Evolutionary conservation across 2,888 invertebrate genomes (phyloP).

Genomic region (Muscina levida): DNA sequence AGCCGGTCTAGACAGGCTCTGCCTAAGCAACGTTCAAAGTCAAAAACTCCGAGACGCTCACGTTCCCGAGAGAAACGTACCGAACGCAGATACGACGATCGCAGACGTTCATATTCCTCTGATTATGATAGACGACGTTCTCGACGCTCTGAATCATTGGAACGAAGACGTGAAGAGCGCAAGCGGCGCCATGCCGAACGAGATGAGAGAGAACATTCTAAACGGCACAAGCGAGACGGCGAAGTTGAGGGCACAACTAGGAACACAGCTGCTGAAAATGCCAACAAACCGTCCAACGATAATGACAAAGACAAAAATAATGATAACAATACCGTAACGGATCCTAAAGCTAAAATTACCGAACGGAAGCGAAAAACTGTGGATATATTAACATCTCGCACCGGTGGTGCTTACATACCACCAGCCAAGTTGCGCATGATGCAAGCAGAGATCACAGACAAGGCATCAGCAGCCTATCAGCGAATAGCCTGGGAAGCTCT

Average conservation of each 20-base stretch:
- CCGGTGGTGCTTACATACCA: slow-evolving; percentile 98
- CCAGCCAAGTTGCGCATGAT: slow-evolving; percentile 96
- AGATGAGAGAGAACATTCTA: slow-evolving; percentile 69
- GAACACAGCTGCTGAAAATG: slow-evolving; percentile 40
- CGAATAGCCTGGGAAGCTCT: slow-evolving; percentile 99
- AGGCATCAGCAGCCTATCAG: slow-evolving; percentile 96
- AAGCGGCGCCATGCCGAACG: slow-evolving; percentile 73
- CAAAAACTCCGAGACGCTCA: slow-evolving; percentile 34
- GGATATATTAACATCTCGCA: slow-evolving; percentile 89
- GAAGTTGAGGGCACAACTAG: slow-evolving; percentile 38
- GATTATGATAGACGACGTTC: slow-evolving; percentile 65
- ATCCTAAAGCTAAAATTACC: slow-evolving; percentile 75
- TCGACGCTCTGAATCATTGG: slow-evolving; percentile 72
- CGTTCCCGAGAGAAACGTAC: slow-evolving; percentile 38
- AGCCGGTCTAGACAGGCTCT: slow-evolving; percentile 41
- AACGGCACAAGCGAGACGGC: slow-evolving; percentile 61
- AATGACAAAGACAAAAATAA: slow-evolving; percentile 65
- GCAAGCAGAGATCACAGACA: slow-evolving; percentile 97
- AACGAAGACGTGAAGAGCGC: slow-evolving; percentile 73
- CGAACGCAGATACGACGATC: slow-evolving; percentile 33
- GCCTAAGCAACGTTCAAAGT: slow-evolving; percentile 51
- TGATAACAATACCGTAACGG: slow-evolving; percentile 71
- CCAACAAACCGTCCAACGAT: slow-evolving; percentile 36
- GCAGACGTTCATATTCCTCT: slow-evolving; percentile 57
- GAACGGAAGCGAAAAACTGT: slow-evolving; percentile 78